These are phyloP conservation scores for Hydroisotoma schaefferi DNA, from an alignment of 2,888 invertebrate genomes.

Conservation along the genomic window DNA sequence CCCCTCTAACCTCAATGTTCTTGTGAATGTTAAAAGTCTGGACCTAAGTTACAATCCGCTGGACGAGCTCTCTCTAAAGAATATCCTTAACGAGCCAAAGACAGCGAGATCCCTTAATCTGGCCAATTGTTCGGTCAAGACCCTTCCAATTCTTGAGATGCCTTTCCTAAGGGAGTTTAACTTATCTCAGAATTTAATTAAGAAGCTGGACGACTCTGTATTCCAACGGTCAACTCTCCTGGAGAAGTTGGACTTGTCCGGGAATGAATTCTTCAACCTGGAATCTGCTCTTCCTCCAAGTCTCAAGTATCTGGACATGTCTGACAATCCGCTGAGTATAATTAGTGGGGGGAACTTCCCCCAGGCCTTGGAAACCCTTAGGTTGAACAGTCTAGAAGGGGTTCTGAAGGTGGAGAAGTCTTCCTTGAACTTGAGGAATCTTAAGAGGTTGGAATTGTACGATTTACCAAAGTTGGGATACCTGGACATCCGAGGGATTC, in stretches of 20 bases:
- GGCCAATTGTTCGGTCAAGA: conserved; percentile 70
- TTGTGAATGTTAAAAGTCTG: conserved; percentile 80
- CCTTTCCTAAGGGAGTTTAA: conserved; percentile 77
- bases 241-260: conserved; percentile 71
- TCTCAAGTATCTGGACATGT: conserved; percentile 71
- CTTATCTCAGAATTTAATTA: conserved; percentile 71
- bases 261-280: conserved; percentile 59
- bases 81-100: conserved; percentile 81
- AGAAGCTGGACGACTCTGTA: conserved; percentile 62
- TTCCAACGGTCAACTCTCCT: conserved; percentile 76
- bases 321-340: conserved; percentile 73
- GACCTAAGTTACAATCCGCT: conserved; percentile 83
- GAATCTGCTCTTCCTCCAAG: conserved; percentile 69
- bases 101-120: conserved; percentile 73
- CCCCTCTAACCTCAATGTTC: conserved; percentile 77
- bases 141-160: conserved; percentile 60
- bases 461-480: conserved; percentile 71
- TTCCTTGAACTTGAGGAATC: conserved; percentile 70
- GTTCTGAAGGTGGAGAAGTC: conserved; percentile 76
- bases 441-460: conserved; percentile 67
- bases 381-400: conserved; percentile 64
- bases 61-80: conserved; percentile 64
- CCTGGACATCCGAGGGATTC: conserved; percentile 72
- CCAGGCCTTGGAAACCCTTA: conserved; percentile 60
- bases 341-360: conserved; percentile 75